Evolutionary conservation across 1,140 invertebrate genomes (phyloP), one percentile per base, ranked within the genome.

Genomic region (Brachionus rubens): DNA sequence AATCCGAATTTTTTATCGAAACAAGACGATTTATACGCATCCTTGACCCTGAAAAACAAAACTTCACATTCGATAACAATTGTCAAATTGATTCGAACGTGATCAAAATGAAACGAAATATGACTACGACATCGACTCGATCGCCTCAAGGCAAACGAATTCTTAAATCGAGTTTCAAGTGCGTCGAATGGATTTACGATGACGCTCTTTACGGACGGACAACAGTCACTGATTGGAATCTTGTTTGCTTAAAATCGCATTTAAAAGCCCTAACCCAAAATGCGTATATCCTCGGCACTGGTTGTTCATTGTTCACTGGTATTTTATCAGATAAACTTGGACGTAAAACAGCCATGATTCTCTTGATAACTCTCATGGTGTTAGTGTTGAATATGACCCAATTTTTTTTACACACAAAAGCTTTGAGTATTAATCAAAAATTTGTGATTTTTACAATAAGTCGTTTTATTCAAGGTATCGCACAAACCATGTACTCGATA

Each of bases 301-400:
- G 65, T 19, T 48, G 65, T 16, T 70, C 65, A 10, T 26, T 70
- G 5, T 70, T 70, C 26, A 70, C 65, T n/a, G 65, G 65, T 9
- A 70, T 70, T 33, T 33, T 70, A 28, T 70, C 65, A 6, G 65
- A 70, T 48, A 70, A 70, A 70, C 30, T 70, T 43, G 65, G 65
- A 6, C 65, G 65, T 24, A 48, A 48, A 16, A 70, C 24, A 70
- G 30, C 47, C n/a, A 48, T 70, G 43, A 48, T 48, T 21, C 33
- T 48, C 16, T 9, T 70, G 9, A 70, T 70, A 14, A 48, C 30
- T 30, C 0, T 70, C 1, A 70, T 70, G 65, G 65, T 70, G 16
- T 26, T 70, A 16, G 65, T 70, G n/a, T 48, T 70, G n/a, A 47
- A 70, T 30, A 48, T 19, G 50, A 70, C 65, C 1, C 65, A 70